Evolutionary conservation across 2,888 invertebrate genomes (phyloP).

Genomic region (Frankliniella intonsa): DNA sequence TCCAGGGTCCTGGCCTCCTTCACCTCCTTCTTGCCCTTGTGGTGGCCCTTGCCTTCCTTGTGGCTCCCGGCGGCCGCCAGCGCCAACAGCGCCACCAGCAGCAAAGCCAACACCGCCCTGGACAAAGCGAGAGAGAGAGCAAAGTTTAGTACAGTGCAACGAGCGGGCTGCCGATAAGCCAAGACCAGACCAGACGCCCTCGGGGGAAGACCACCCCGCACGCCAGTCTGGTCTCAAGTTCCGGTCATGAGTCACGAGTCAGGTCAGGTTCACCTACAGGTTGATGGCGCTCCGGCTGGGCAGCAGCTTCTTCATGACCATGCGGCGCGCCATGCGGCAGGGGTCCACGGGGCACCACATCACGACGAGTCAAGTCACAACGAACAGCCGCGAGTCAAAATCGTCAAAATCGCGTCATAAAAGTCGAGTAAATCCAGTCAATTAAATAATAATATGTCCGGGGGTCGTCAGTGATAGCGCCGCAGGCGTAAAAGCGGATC

Average conservation of each 20-base stretch:
- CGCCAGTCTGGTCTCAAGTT: no score
- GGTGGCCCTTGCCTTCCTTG: conserved; percentile 1
- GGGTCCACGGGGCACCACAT: conserved; percentile 18
- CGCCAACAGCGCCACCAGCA: conserved; percentile 7
- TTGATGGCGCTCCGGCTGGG: not conserved
- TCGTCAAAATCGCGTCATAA: not conserved
- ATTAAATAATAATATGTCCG: no score
- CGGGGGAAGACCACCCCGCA: no score
- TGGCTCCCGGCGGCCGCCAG: not conserved
- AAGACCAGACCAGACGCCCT: no score
- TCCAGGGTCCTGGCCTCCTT: not conserved
- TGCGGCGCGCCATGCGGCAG: not conserved
- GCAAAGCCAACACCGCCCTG: not conserved
- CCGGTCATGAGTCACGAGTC: no score
- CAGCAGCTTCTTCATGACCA: not conserved
- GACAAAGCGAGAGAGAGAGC: not conserved
- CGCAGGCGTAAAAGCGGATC: not conserved
- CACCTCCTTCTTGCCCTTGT: not conserved
- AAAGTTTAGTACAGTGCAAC: no score
- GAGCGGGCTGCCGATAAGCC: no score
- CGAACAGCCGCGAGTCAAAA: not conserved
- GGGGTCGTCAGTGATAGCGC: not conserved
- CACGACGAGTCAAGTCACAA: not conserved
- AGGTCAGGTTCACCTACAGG: not conserved
- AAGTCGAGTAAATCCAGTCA: no score